Percentiles rank a stretch among this genome's conserved stretches.
Conservation (phyloP, 1,140 invertebrate species). For the Liolophura sinensis region DNA sequence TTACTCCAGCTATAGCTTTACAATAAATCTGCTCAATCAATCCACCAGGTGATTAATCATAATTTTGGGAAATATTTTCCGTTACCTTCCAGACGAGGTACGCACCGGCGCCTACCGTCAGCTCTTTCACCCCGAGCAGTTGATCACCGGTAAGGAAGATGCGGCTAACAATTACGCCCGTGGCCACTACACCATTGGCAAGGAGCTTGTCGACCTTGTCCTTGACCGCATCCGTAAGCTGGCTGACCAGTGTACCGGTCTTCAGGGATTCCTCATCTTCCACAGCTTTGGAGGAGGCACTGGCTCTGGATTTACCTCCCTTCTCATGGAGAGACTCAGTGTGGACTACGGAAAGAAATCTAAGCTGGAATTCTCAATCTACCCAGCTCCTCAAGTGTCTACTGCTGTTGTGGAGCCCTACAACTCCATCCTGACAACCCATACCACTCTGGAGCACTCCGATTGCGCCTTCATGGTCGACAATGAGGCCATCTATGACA, state of each 20-base stretch:
- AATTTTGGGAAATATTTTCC: too few species aligned
- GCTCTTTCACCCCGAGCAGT: conserved; percentile 64
- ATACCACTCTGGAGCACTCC: conserved; percentile 57
- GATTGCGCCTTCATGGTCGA: conserved; percentile 71
- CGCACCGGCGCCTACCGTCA: conserved; percentile 56
- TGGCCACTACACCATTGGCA: conserved; percentile 53
- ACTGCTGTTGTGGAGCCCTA: conserved; percentile 59
- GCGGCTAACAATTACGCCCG: conserved; percentile 69
- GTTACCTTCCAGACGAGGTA: conserved; percentile 27
- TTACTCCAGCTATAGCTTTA: too few species aligned
- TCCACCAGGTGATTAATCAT: too few species aligned
- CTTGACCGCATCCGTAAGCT: conserved; percentile 53
- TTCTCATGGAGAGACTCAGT: conserved; percentile 84
- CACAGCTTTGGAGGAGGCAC: conserved; percentile 78
- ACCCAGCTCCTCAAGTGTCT: conserved; percentile 65
- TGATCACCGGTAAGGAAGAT: conserved; percentile 76
- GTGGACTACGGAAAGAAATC: conserved; percentile 77
- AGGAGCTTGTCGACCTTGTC: conserved; percentile 49
- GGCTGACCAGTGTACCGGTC: conserved; percentile 73
- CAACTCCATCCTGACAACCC: conserved; percentile 58
- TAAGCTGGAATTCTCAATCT: conserved; percentile 80
- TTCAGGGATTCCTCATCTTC: conserved; percentile 78
- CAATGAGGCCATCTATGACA: conserved; percentile 88
- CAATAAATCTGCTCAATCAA: too few species aligned
- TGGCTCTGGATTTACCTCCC: conserved; percentile 83